These are phyloP conservation scores for Corythornis cristatus DNA, from an alignment of 2,113 vertebrate species.

Conservation along the genomic window DNA sequence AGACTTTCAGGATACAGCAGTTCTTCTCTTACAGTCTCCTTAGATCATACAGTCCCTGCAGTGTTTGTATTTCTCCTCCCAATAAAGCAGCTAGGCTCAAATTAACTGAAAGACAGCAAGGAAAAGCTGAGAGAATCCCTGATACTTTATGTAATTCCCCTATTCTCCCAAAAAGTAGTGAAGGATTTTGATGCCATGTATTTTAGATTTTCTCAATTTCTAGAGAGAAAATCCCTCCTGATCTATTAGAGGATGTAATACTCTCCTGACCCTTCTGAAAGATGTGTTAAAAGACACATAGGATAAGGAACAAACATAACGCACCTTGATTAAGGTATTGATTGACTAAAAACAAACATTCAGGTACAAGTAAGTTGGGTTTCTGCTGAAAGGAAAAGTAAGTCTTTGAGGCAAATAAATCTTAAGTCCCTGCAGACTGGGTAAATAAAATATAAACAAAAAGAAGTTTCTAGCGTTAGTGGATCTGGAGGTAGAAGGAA, in stretches of 20 bases:
- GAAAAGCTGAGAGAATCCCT: not conserved
- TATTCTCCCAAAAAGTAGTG: not conserved
- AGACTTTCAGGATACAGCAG: not conserved
- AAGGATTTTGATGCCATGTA: not conserved
- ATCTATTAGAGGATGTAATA: not conserved
- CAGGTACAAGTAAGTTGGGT: not conserved
- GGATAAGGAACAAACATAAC: not conserved
- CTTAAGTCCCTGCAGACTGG: not conserved
- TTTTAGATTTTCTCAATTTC: not conserved
- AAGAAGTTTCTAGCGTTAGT: not conserved
- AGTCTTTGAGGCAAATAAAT: not conserved
- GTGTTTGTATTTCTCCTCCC: not conserved
- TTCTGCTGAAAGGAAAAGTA: not conserved
- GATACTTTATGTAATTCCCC: not conserved
- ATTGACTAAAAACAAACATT: not conserved
- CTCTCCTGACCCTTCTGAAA: not conserved
- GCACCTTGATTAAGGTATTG: not conserved
- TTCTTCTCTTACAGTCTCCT: not conserved
- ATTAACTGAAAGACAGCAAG: not conserved
- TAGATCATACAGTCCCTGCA: not conserved
- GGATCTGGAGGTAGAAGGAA: not conserved
- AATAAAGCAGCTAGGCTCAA: not conserved
- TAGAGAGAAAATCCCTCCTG: not conserved
- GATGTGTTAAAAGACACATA: not conserved
- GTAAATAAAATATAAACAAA: not conserved